phyloP scores from a whole-genome alignment of 2,113 vertebrate species.

The Tautogolabrus adspersus region DNA sequence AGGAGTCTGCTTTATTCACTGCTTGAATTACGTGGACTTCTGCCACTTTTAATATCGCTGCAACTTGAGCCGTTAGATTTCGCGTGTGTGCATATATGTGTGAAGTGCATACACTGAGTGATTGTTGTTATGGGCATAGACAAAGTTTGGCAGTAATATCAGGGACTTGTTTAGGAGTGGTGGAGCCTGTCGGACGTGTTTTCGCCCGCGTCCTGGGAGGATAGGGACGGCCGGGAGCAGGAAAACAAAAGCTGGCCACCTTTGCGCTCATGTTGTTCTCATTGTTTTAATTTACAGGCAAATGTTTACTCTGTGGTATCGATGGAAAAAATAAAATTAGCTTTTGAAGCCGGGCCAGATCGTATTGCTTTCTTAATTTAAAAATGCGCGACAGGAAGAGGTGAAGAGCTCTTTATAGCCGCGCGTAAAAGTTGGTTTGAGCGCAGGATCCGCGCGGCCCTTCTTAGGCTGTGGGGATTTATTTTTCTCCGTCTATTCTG shows the following conservation, averaged over 20 bases:
- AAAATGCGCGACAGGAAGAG: constrained; percentile 45
- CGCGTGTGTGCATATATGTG: constrained; percentile 18
- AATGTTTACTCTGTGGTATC: neutral
- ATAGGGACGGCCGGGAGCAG: constrained; percentile 65
- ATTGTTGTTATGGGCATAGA: constrained; percentile 76
- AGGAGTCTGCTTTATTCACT: constrained; percentile 36
- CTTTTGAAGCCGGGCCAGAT: constrained; percentile 16
- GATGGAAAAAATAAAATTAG: neutral
- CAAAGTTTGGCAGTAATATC: constrained; percentile 82
- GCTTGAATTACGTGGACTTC: constrained; percentile 32
- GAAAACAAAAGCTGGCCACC: constrained; percentile 47
- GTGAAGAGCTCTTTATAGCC: constrained; percentile 46
- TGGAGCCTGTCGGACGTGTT: constrained; percentile 92
- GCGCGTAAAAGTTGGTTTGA: constrained; percentile 63
- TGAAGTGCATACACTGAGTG: constrained; percentile 43
- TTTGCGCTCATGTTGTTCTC: constrained; percentile 18
- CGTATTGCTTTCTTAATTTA: constrained; percentile 29
- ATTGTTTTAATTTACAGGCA: neutral
- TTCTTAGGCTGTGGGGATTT: constrained; percentile 55
- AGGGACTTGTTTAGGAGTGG: constrained; percentile 84
- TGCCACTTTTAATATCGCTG: constrained; percentile 25
- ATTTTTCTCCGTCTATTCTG: constrained; percentile 40
- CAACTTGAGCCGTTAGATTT: constrained; percentile 35
- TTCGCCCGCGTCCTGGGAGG: constrained; percentile 76
- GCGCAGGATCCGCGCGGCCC: constrained; percentile 59